Base-by-base conservation (phyloP, 2,113 vertebrate species). In the Gobius niger region DNA sequence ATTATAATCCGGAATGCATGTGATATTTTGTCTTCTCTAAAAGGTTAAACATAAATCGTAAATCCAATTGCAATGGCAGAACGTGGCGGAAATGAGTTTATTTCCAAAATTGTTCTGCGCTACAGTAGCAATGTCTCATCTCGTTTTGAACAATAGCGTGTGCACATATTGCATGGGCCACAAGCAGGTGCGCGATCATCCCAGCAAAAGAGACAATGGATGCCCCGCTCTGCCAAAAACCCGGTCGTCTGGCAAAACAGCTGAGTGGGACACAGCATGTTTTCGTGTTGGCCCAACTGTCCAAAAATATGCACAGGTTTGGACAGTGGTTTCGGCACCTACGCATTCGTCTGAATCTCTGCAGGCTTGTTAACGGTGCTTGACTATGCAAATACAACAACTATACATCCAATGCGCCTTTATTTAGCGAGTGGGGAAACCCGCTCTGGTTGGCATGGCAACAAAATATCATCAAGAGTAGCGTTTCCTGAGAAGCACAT, bases 191-290 rank as follows among this genome's bases (percentile, higher is more conserved):
- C 86, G 64, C 52, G 88, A 89, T 87, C 73, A 86, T 91, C 90
- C 90, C 82, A 90, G 88, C 84, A 89, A 84, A 65, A 67, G 80
- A 72, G 85, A 91, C 88, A 90, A 89, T 88, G 68, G 68, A 46
- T 46, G 47, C 57, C 72, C 49, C n/a, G 64, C 53, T 65, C 53
- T 67, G 56, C 75, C 80, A 71, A 84, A 84, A 83, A 82, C 24
- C 66, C 80, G 85, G 67, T 82, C 77, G 77, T 75, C 83, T 87
- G 87, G 84, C 81, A 90, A 91, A 90, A 91, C 69, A 91, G 90
- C 90, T 90, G 88, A 91, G 84, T 75, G 77, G 53, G 78, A 82
- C 84, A 84, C 82, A 88, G 80, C 86, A 80, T 65, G 68, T 75
- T 72, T 77, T 67, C 79, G 74, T 84, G 77, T 85, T 82, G 79